Evolutionary conservation across 2,113 vertebrate genomes (phyloP).

Genomic region (Polyodon spathula): DNA sequence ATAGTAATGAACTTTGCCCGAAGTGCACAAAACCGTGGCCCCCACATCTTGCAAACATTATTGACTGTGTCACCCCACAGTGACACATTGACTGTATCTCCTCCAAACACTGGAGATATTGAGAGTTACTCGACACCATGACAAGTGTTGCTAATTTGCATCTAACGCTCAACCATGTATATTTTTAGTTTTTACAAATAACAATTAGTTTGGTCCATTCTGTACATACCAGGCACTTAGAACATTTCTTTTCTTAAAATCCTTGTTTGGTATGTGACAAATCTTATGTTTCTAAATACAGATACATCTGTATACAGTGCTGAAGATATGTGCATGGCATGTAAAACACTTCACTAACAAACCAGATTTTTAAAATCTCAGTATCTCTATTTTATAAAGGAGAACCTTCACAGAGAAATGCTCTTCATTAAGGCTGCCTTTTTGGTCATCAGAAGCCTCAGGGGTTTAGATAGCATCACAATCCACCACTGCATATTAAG

Average conservation of each 20-base stretch:
- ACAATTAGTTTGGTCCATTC: too few relatives aligned
- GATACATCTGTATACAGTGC: too few relatives aligned
- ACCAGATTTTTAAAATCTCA: not conserved
- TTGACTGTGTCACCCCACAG: conserved; percentile 23
- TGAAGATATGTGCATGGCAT: too few relatives aligned
- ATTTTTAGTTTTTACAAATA: not conserved
- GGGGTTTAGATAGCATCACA: not conserved
- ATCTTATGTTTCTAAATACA: too few relatives aligned
- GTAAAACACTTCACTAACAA: too few relatives aligned
- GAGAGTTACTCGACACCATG: conserved; percentile 17
- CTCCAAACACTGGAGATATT: conserved; percentile 21
- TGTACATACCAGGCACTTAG: too few relatives aligned
- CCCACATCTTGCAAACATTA: conserved; percentile 17
- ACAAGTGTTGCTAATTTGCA: conserved; percentile 25
- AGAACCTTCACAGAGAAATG: not conserved
- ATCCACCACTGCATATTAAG: not conserved
- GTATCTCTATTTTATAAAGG: not conserved
- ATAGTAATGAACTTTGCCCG: conserved; percentile 18
- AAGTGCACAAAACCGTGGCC: conserved; percentile 22
- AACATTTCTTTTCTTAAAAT: too few relatives aligned
- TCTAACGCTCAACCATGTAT: not conserved
- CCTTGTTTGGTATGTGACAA: too few relatives aligned
- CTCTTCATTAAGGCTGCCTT: not conserved
- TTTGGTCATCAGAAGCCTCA: not conserved
- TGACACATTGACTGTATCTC: too few relatives aligned